Evolutionary conservation across 1,140 invertebrate genomes (phyloP), one percentile per base, ranked within the genome.

Genomic region (Ptiloglossa arizonensis): DNA sequence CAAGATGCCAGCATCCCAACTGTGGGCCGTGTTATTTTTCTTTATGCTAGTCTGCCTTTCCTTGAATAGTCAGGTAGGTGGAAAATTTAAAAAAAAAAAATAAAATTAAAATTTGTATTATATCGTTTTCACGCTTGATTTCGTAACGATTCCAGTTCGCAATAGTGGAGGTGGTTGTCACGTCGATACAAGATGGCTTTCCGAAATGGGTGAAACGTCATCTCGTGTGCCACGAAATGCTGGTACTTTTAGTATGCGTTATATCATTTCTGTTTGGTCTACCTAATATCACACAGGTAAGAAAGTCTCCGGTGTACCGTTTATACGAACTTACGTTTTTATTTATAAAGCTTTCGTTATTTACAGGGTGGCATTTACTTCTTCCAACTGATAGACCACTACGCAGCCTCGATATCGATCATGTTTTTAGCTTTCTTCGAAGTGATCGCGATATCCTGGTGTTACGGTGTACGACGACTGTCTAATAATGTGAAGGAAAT

Each of bases 351-450:
- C 32, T 27, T 15, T 24, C 13, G 11, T 52, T 64, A 15, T 27
- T 41, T 91, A 71, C 90, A 97, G 96, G 97, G 97, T 80, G 98
- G 97, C 79, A 98, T 98, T 83, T 98, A 97, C 87, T 97, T 97
- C 87, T 98, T 98, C 90, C 97, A 98, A 94, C 91, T 98, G 44
- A 96, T 98, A 88, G 97, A 98, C 89, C 97, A 97, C 90, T 98
- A 98, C 90, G 96, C 97, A 8, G 97, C 97, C 22, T 97, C 97
- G 0, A 95, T 98, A 77, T 97, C 97, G 11, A 96, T 98, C 48
- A 98, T 98, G 94, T 97, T 97, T 85, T 93, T 98, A 48, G 97
- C 97, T 46, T 97, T 98, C 89, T 97, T 98, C 89, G 97, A 98
- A 94, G 95, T 97, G 19, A 96, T 98, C 38, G 97, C 96, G 5